A percentile compares a stretch with the other conserved stretches of the same genome.
These are phyloP conservation scores for Dromaius novaehollandiae DNA, from an alignment of 2,113 vertebrate genomes.

Conservation along the genomic window DNA sequence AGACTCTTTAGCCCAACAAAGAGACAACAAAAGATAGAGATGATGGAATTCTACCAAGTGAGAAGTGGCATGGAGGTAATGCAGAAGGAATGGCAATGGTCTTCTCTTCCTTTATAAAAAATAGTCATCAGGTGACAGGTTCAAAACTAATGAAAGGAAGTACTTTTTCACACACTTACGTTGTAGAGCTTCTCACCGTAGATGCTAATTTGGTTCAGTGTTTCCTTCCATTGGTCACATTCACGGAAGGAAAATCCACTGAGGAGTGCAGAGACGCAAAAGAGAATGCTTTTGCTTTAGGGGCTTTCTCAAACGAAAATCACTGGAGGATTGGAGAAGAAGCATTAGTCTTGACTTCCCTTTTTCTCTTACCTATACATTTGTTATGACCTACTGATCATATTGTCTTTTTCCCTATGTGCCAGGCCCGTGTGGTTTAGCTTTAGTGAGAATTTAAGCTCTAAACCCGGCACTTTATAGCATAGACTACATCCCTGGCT, in stretches of 20 bases:
- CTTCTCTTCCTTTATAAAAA: neutral
- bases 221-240: too few relatives aligned
- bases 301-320: too few relatives aligned
- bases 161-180: too few relatives aligned
- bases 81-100: neutral
- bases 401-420: neutral
- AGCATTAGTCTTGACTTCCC: too few relatives aligned
- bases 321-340: too few relatives aligned
- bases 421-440: neutral
- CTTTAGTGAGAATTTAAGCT: neutral
- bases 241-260: too few relatives aligned
- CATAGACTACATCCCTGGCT: neutral
- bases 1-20: neutral
- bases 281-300: too few relatives aligned
- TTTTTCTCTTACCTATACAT: neutral
- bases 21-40: neutral
- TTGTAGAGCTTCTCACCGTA: too few relatives aligned
- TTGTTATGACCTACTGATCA: neutral
- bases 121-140: too few relatives aligned
- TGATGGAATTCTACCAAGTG: neutral
- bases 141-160: too few relatives aligned
- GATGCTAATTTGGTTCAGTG: too few relatives aligned
- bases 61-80: neutral
- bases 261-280: too few relatives aligned
- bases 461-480: neutral